Conservation (phyloP, 2,888 invertebrate genomes). For the Ypsolopha sequella region DNA sequence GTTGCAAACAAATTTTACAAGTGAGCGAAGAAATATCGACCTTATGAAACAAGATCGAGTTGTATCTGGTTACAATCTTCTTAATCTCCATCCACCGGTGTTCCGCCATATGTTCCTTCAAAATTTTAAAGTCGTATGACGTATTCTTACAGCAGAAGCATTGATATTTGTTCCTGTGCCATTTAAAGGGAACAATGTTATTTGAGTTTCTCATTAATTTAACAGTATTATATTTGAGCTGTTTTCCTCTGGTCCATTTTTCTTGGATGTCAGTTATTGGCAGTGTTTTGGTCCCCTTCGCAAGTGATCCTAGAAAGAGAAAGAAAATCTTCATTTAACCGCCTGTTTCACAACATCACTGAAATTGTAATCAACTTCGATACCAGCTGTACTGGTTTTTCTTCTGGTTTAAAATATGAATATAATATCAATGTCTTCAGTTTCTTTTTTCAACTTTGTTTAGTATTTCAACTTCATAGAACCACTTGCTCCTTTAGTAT, state of each 20-base stretch:
- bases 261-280: constrained; percentile 22
- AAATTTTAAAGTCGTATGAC: constrained; percentile 30
- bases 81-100: constrained; percentile 29
- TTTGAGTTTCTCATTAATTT: constrained; percentile 62
- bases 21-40: constrained; percentile 40
- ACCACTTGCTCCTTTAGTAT: background rate
- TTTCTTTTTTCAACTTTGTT: background rate
- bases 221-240: constrained; percentile 41
- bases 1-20: constrained; percentile 35
- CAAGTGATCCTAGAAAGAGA: background rate
- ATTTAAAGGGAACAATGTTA: constrained; percentile 47
- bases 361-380: background rate
- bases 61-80: constrained; percentile 45
- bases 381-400: background rate
- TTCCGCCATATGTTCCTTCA: constrained; percentile 36
- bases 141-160: constrained; percentile 55
- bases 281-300: constrained; percentile 13
- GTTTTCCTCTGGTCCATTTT: constrained; percentile 32
- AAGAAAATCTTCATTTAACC: background rate
- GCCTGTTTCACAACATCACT: background rate
- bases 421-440: too few species aligned
- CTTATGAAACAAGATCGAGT: constrained; percentile 33
- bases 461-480: background rate
- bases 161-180: constrained; percentile 47
- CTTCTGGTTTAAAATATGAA: background rate